Conservation (phyloP, 2,797 vertebrate genomes). For the Cryptoprocta ferox region DNA sequence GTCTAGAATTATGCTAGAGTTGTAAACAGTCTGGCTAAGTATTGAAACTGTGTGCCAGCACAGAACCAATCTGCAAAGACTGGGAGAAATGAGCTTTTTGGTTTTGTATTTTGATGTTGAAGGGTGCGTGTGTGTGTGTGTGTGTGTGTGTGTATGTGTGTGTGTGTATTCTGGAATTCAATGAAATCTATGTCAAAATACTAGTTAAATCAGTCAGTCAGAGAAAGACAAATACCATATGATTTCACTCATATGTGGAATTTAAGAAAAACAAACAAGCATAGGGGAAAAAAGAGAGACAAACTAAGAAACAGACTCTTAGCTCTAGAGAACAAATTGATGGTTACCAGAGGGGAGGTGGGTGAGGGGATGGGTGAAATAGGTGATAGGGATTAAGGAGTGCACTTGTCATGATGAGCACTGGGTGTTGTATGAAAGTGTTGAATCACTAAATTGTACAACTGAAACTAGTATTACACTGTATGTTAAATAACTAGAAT, state of each 20-base stretch:
- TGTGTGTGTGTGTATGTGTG: background rate
- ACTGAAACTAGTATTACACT: background rate
- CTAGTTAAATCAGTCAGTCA: background rate
- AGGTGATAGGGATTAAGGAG: background rate
- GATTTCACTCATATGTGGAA: background rate
- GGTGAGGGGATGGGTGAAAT: background rate
- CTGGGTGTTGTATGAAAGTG: background rate
- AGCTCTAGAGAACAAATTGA: background rate
- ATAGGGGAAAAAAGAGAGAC: background rate
- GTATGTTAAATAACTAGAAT: background rate
- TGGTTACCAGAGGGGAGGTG: background rate
- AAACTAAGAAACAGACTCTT: background rate
- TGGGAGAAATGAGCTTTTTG: background rate
- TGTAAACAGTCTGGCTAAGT: background rate
- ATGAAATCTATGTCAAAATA: slow-evolving; percentile 42
- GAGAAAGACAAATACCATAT: background rate
- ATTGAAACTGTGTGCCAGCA: background rate
- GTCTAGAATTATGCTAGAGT: background rate
- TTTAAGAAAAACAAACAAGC: background rate
- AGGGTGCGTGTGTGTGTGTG: background rate
- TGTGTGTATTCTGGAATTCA: background rate
- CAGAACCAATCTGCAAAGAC: background rate
- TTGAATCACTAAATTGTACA: background rate
- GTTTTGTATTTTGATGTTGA: background rate
- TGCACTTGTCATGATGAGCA: background rate